A percentile compares a stretch with the other conserved stretches of the same genome.
phyloP scores from a whole-genome alignment of 2,888 invertebrate genomes.

The Campoplex nolae region DNA sequence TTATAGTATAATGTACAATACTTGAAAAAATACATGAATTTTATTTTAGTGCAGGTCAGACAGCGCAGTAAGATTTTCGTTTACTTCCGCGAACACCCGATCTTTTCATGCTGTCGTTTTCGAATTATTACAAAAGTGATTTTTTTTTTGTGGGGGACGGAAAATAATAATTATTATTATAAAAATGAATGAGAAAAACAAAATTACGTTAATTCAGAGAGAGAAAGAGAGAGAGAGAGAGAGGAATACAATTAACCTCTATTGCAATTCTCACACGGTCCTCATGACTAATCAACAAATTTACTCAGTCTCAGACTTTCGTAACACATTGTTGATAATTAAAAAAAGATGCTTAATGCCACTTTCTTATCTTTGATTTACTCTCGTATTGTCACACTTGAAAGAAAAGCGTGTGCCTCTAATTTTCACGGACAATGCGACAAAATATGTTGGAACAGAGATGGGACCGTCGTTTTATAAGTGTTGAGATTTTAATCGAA shows the following conservation, averaged over 20 bases:
- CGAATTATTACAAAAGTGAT: slow-evolving; percentile 28
- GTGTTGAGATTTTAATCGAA: not conserved
- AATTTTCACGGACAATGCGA: slow-evolving; percentile 56
- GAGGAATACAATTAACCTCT: not conserved
- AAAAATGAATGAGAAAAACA: slow-evolving; percentile 25
- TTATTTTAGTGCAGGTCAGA: slow-evolving; percentile 77
- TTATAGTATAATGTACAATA: slow-evolving; percentile 80
- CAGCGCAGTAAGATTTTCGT: slow-evolving; percentile 71
- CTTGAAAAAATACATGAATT: slow-evolving; percentile 81
- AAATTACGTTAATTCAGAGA: slow-evolving; percentile 28
- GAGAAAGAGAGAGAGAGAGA: slow-evolving; percentile 11
- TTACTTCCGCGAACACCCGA: slow-evolving; percentile 62
- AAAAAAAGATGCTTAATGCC: slow-evolving; percentile 54
- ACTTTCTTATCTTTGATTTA: slow-evolving; percentile 61
- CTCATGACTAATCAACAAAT: slow-evolving; percentile 64
- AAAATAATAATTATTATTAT: slow-evolving; percentile 18
- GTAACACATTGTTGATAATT: slow-evolving; percentile 20
- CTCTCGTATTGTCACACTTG: slow-evolving; percentile 52
- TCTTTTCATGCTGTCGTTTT: slow-evolving; percentile 57
- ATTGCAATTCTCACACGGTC: slow-evolving; percentile 57
- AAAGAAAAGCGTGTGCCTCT: slow-evolving; percentile 18
- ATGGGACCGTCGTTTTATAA: not conserved
- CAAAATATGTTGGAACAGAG: slow-evolving; percentile 24
- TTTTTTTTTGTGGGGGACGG: slow-evolving; percentile 8
- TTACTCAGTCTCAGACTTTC: slow-evolving; percentile 42